Evolutionary conservation across 2,888 invertebrate genomes (phyloP), one percentile per base, ranked within the genome.

Genomic region (Nipponacmea schrenckii): DNA sequence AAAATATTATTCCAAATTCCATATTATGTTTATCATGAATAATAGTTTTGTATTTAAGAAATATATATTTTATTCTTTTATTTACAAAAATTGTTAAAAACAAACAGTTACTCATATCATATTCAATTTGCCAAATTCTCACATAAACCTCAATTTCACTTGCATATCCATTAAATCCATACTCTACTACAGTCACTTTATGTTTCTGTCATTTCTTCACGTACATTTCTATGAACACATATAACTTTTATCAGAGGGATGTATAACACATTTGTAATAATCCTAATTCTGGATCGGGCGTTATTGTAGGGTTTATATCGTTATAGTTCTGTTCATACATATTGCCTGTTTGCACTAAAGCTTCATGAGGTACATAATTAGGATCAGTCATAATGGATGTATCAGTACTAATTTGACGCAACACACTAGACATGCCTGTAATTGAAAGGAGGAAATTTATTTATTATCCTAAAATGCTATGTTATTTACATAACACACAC

Each of bases 341-440:
- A 56, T 56, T 56, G 20, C 56, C 56, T 8, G 67, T 20, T 26
- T 69, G 73, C 44, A 75, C 64, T 14, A 70, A 44, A 1, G 81
- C 79, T 64, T 84, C 81, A 12, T 75, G 64, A 4, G 77, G 73
- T 12, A 84, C 69, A 7, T 74, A 67, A n/a, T 77, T 76, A 1
- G 84, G 84, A 46, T 74, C 71, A 31, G 75, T 78, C 80, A 84
- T 79, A n/a, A 84, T 81, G n/a, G 71, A 77, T 3, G 83, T 83
- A 31, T 78, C 70, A 8, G 74, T 81, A 70, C 82, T 81, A 24
- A 84, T 73, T 48, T 75, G 78, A 20, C 81, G 75, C 26, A 84
- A 69, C 1, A 80, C 72, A 15, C 74, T 74, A 26, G 81, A 73
- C 39, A 81, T 77, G 17, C 76, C 84, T 84, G 74, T 10, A 74